phyloP scores from a whole-genome alignment of 1,140 invertebrate genomes.

The Apis laboriosa region DNA sequence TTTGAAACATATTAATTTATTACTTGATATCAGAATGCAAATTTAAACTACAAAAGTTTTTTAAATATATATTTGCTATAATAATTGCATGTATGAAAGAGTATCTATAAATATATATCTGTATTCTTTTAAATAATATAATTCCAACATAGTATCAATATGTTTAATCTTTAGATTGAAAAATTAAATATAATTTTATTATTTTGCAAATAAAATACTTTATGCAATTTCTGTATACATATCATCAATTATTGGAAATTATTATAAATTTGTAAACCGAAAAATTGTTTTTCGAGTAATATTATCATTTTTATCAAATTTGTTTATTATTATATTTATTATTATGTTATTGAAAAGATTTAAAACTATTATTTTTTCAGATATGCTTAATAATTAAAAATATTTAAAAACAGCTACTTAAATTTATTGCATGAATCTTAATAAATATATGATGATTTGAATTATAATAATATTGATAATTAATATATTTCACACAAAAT shows the following conservation, averaged over 20 bases:
- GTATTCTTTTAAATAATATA: constrained; percentile 26
- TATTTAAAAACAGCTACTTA: constrained; percentile 24
- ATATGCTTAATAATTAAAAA: constrained; percentile 52
- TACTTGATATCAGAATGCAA: constrained; percentile 26
- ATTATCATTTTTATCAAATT: constrained; percentile 3
- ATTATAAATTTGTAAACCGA: neutral
- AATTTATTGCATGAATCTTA: constrained; percentile 34
- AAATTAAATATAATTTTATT: constrained; percentile 44
- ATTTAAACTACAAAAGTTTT: constrained; percentile 37
- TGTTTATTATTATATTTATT: neutral
- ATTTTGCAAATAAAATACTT: constrained; percentile 56
- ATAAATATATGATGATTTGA: constrained; percentile 40
- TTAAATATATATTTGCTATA: constrained; percentile 31
- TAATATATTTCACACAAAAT: constrained; percentile 31
- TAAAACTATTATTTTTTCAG: constrained; percentile 14
- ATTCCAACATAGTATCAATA: constrained; percentile 18
- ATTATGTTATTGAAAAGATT: neutral
- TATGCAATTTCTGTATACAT: constrained; percentile 35
- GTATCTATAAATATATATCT: constrained; percentile 40
- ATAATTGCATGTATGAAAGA: neutral
- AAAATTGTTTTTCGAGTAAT: constrained; percentile 18
- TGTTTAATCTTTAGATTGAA: constrained; percentile 13
- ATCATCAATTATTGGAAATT: constrained; percentile 31
- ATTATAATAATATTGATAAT: constrained; percentile 5
- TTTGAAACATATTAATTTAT: constrained; percentile 49